These are phyloP conservation scores for Hassar affinis DNA, from an alignment of 2,113 vertebrate genomes.

Conservation along the genomic window DNA sequence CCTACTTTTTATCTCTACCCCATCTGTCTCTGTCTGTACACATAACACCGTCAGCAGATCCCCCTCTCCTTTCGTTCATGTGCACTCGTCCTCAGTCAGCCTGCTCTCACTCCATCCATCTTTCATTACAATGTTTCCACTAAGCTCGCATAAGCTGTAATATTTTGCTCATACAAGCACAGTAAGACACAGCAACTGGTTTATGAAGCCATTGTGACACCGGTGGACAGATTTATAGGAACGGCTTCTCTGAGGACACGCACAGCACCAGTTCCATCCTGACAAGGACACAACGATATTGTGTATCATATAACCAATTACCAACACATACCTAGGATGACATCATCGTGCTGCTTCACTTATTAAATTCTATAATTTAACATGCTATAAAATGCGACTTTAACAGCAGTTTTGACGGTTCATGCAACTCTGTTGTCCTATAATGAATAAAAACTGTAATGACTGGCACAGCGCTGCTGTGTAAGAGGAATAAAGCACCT, in stretches of 20 bases:
- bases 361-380: no score
- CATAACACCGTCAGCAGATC: slow-evolving; percentile 15
- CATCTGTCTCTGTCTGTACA: slow-evolving; percentile 20
- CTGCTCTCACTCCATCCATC: not conserved
- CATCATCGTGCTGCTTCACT: not conserved
- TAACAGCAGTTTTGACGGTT: no score
- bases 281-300: no score
- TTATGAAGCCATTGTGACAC: no score
- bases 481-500: no score
- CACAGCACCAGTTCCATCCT: not conserved
- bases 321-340: not conserved
- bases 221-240: not conserved
- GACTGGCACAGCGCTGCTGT: not conserved
- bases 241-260: not conserved
- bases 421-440: not conserved
- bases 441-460: not conserved
- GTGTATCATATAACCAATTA: not conserved
- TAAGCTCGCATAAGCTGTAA: not conserved
- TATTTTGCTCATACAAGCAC: not conserved
- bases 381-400: no score
- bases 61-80: not conserved
- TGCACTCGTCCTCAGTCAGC: not conserved
- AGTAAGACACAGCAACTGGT: not conserved
- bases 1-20: not conserved
- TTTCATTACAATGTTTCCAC: slow-evolving; percentile 16